Conservation (phyloP, 2,888 invertebrate genomes). For the Choristoneura rosaceana region DNA sequence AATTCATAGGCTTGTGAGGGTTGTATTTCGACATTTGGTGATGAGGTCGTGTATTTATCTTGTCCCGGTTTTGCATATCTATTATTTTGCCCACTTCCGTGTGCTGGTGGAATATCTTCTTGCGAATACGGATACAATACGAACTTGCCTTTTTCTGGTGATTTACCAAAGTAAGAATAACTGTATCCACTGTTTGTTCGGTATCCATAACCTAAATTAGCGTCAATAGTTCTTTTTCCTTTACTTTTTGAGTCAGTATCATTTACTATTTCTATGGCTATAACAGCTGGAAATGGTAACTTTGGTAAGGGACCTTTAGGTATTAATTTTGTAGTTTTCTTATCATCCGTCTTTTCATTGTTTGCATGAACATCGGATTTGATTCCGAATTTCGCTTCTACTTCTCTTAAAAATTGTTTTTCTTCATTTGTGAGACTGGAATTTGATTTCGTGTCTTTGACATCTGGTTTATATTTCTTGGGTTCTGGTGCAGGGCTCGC, state of each 20-base stretch:
- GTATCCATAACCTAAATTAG: slow-evolving; percentile 89
- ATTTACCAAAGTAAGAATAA: slow-evolving; percentile 81
- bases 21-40: slow-evolving; percentile 82
- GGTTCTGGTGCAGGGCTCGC: slow-evolving; percentile 72
- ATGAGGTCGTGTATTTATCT: slow-evolving; percentile 53
- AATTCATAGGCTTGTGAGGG: slow-evolving; percentile 85
- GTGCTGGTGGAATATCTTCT: slow-evolving; percentile 83
- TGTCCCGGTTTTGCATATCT: slow-evolving; percentile 49
- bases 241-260: slow-evolving; percentile 81
- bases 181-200: slow-evolving; percentile 81
- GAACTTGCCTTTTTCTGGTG: slow-evolving; percentile 82
- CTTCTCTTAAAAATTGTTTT: slow-evolving; percentile 76
- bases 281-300: slow-evolving; percentile 80
- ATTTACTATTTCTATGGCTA: slow-evolving; percentile 87
- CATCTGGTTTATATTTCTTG: slow-evolving; percentile 72
- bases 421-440: slow-evolving; percentile 74
- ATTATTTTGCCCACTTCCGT: slow-evolving; percentile 45
- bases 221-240: slow-evolving; percentile 90
- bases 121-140: slow-evolving; percentile 90
- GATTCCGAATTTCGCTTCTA: slow-evolving; percentile 79
- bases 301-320: slow-evolving; percentile 48
- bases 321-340: slow-evolving; percentile 43
- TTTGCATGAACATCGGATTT: slow-evolving; percentile 61
- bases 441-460: slow-evolving; percentile 61
- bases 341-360: slow-evolving; percentile 40